A percentile compares a stretch with the other conserved stretches of the same genome.
These are phyloP conservation scores for Adelphocoris suturalis DNA, from an alignment of 2,888 invertebrate species.

Conservation along the genomic window DNA sequence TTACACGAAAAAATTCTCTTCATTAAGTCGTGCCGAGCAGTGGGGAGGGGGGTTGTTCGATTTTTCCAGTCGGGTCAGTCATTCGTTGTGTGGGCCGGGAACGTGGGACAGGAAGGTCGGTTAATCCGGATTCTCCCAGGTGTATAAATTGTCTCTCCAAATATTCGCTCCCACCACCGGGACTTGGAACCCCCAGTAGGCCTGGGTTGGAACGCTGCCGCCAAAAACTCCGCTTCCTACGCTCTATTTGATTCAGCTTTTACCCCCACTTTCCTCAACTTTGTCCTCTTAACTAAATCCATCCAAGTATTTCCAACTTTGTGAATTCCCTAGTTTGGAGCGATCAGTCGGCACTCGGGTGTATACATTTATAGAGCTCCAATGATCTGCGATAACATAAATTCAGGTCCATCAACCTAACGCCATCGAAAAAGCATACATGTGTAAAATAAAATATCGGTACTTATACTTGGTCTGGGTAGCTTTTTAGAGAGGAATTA, in stretches of 20 bases:
- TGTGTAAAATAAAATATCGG: too few relatives aligned
- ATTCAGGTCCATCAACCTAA: too few relatives aligned
- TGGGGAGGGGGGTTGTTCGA: too few relatives aligned
- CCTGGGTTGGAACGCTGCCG: constrained; percentile 41
- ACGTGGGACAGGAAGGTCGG: constrained; percentile 25
- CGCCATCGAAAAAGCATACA: too few relatives aligned
- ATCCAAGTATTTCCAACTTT: background rate
- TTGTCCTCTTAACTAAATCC: background rate
- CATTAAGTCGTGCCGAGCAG: too few relatives aligned
- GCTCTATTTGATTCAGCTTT: constrained; percentile 35
- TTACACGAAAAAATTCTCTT: too few relatives aligned
- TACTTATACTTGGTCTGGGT: too few relatives aligned
- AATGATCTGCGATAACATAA: too few relatives aligned
- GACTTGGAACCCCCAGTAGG: background rate
- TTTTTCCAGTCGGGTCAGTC: background rate
- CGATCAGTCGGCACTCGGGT: too few relatives aligned
- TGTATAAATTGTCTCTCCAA: constrained; percentile 69
- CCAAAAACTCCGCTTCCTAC: constrained; percentile 40
- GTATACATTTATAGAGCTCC: too few relatives aligned
- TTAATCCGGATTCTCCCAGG: constrained; percentile 56
- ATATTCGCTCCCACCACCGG: constrained; percentile 36
- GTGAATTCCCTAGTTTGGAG: too few relatives aligned
- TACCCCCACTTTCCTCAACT: constrained; percentile 3
- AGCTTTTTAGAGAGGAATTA: too few relatives aligned
- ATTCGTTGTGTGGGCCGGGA: background rate